Conservation (phyloP, 2,797 vertebrate genomes). For the Poecilia gillii region DNA sequence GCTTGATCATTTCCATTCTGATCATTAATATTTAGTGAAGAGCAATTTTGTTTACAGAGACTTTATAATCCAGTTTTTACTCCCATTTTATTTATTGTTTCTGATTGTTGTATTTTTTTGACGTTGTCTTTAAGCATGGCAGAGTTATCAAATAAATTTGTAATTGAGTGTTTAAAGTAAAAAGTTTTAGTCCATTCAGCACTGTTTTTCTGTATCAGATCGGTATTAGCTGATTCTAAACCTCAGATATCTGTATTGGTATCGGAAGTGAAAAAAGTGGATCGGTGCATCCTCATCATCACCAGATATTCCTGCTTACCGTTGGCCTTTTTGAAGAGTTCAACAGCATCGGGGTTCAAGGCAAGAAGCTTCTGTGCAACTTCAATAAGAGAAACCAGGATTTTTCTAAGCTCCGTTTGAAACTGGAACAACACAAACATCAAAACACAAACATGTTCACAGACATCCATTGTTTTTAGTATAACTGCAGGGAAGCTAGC, state of each 20-base stretch:
- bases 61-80: too few species aligned
- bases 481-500: not conserved
- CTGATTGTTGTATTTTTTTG: too few species aligned
- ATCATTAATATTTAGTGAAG: too few species aligned
- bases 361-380: slow-evolving; percentile 98
- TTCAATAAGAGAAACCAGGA: slow-evolving; percentile 96
- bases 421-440: slow-evolving; percentile 81
- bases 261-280: not conserved
- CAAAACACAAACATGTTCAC: not conserved
- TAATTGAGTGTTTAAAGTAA: too few species aligned
- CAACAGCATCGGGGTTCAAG: slow-evolving; percentile 96
- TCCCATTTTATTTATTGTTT: too few species aligned
- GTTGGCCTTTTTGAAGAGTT: slow-evolving; percentile 97
- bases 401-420: slow-evolving; percentile 97
- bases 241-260: too few species aligned
- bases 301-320: slow-evolving; percentile 74
- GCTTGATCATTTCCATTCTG: too few species aligned
- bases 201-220: not conserved
- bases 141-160: too few species aligned
- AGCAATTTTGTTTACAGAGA: too few species aligned
- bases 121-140: too few species aligned
- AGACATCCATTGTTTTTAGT: not conserved
- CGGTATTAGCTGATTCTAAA: too few species aligned
- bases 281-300: not conserved
- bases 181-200: too few species aligned